These are phyloP conservation scores for Cavia aperea DNA, from an alignment of 2,113 vertebrate genomes.

Conservation along the genomic window DNA sequence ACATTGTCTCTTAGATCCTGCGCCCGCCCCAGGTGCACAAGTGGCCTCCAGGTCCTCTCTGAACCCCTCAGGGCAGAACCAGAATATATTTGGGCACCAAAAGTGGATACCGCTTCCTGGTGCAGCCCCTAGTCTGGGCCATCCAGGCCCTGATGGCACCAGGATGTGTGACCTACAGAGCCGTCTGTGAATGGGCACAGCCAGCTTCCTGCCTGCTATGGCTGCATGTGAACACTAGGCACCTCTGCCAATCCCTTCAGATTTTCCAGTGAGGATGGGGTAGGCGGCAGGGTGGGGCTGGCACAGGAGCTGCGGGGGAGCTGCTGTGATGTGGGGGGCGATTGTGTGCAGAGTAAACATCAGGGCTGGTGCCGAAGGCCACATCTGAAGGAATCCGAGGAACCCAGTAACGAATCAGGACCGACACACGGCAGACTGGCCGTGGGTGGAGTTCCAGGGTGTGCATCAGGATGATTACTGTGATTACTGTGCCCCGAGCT, in stretches of 20 bases:
- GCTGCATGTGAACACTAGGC: neutral
- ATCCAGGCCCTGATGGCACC: neutral
- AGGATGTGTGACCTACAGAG: neutral
- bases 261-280: neutral
- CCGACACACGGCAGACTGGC: neutral
- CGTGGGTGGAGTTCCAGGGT: neutral
- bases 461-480: neutral
- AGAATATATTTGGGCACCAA: neutral
- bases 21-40: neutral
- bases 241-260: neutral
- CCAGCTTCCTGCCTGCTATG: neutral
- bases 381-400: slow-evolving; percentile 10
- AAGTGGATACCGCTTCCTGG: neutral
- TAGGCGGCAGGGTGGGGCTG: neutral
- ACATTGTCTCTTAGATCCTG: neutral
- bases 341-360: neutral
- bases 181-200: rapidly evolving
- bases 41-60: neutral
- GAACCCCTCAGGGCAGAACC: neutral
- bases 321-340: slow-evolving; percentile 35
- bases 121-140: neutral
- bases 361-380: neutral
- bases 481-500: neutral
- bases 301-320: neutral
- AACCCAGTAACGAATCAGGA: neutral